Conservation (phyloP, 2,888 invertebrate genomes). For the Rhimphoctona megacephalus region DNA sequence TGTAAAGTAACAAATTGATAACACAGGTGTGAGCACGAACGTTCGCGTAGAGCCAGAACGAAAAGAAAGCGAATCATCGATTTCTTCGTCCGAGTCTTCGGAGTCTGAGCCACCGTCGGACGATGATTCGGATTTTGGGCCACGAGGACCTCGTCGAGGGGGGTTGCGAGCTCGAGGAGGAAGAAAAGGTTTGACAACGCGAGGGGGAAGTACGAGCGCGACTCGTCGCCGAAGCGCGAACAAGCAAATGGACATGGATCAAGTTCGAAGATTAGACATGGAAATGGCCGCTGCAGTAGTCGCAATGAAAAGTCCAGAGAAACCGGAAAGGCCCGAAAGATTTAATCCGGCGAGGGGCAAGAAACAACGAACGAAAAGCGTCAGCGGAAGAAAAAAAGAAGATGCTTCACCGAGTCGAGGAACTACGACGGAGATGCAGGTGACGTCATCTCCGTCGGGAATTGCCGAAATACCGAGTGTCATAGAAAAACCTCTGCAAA, state of each 20-base stretch:
- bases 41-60: slow-evolving; percentile 69
- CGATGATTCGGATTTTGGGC: slow-evolving; percentile 82
- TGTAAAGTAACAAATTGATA: background rate
- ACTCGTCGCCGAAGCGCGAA: slow-evolving; percentile 80
- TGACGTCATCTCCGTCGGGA: slow-evolving; percentile 32
- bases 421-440: background rate
- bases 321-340: slow-evolving; percentile 78
- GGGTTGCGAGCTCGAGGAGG: slow-evolving; percentile 81
- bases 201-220: slow-evolving; percentile 80
- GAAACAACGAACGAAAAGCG: slow-evolving; percentile 74
- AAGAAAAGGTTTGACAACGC: slow-evolving; percentile 81
- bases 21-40: slow-evolving; percentile 22
- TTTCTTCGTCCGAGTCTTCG: slow-evolving; percentile 79
- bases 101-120: slow-evolving; percentile 82
- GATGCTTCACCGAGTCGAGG: slow-evolving; percentile 69
- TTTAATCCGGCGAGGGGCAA: slow-evolving; percentile 72
- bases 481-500: slow-evolving; percentile 78
- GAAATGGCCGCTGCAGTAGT: slow-evolving; percentile 84
- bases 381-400: slow-evolving; percentile 78
- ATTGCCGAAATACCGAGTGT: slow-evolving; percentile 59
- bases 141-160: slow-evolving; percentile 78
- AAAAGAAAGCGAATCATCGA: slow-evolving; percentile 70
- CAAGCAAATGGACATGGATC: slow-evolving; percentile 82
- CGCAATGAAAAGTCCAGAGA: slow-evolving; percentile 83
- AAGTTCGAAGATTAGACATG: slow-evolving; percentile 81